phyloP scores from a whole-genome alignment of 2,888 invertebrate genomes.

The Cephus pulcher region DNA sequence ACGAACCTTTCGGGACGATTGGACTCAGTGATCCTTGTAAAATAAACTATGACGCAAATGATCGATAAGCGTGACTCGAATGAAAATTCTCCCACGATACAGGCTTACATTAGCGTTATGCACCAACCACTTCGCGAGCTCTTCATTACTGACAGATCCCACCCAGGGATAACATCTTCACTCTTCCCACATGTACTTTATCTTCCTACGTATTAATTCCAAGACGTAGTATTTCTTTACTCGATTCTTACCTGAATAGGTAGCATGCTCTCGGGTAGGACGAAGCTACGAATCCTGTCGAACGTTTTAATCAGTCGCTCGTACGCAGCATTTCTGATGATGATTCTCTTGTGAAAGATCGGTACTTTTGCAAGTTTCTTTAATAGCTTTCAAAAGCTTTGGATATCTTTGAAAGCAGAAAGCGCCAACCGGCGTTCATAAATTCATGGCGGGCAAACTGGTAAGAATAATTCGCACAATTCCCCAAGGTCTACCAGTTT shows the following conservation, averaged over 20 bases:
- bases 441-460: constrained; percentile 58
- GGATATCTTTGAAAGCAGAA: not conserved
- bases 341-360: not conserved
- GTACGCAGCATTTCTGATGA: not conserved
- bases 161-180: constrained; percentile 9
- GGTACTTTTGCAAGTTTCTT: not conserved
- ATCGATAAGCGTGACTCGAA: not conserved
- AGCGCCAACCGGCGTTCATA: constrained; percentile 37
- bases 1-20: not conserved
- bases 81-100: constrained; percentile 10
- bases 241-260: not conserved
- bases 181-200: not conserved
- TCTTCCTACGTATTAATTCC: not conserved
- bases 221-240: not conserved
- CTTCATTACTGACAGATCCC: constrained; percentile 19
- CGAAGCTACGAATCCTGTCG: not conserved
- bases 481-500: constrained; percentile 66
- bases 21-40: not conserved
- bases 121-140: constrained; percentile 24
- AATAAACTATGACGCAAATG: not conserved
- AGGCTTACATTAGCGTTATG: constrained; percentile 29
- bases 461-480: constrained; percentile 66
- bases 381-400: not conserved
- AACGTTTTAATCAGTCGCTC: not conserved
- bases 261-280: not conserved